Conservation (phyloP, 2,888 invertebrate species). For the Mamestra brassicae region DNA sequence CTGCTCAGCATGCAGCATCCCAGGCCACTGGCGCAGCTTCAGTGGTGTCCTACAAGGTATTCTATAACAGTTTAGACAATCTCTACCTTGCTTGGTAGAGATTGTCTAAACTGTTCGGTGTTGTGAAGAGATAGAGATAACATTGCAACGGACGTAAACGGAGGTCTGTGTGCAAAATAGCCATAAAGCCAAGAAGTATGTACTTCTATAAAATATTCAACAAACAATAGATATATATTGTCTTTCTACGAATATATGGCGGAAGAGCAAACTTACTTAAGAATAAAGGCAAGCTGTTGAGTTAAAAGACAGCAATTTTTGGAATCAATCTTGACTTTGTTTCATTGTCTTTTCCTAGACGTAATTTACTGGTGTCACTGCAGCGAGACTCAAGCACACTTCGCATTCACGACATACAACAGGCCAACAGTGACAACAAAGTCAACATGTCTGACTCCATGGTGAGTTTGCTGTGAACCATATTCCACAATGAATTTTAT, state of each 20-base stretch:
- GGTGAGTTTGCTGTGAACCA: conserved; percentile 6
- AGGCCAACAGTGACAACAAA: conserved; percentile 75
- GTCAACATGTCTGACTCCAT: conserved; percentile 65
- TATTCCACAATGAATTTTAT: background rate
- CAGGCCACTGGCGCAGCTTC: conserved; percentile 93
- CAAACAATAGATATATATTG: too few species aligned
- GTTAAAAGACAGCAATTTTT: background rate
- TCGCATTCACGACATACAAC: conserved; percentile 96
- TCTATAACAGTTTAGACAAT: conserved; percentile 90
- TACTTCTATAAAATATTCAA: too few species aligned
- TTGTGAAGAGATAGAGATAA: too few species aligned
- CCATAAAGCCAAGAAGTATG: too few species aligned
- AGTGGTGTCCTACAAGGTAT: conserved; percentile 95
- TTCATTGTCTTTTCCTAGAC: conserved; percentile 75
- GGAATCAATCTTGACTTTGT: background rate
- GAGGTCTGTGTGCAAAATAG: too few species aligned
- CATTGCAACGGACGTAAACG: too few species aligned
- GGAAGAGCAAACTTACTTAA: too few species aligned
- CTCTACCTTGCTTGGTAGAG: too few species aligned
- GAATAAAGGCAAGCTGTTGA: background rate
- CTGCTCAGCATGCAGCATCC: conserved; percentile 92
- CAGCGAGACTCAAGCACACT: conserved; percentile 95
- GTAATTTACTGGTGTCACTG: conserved; percentile 95
- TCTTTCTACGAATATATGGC: too few species aligned
- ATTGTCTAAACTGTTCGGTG: too few species aligned